phyloP scores from a whole-genome alignment of 2,888 invertebrate species.

The Bembecia ichneumoniformis region DNA sequence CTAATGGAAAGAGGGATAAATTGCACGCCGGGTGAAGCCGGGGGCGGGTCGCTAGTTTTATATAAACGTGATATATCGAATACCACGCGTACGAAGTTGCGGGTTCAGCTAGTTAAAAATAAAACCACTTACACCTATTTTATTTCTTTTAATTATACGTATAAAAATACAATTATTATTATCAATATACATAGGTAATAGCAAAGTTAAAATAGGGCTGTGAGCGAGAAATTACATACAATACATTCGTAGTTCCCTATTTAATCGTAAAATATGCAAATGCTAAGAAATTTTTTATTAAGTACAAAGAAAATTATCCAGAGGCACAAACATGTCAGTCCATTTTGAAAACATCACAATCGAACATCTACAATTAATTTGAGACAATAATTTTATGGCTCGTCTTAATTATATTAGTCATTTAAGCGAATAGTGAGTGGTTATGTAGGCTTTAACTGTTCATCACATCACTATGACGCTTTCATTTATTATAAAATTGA shows the following conservation, averaged over 20 bases:
- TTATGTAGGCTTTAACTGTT: too few relatives aligned
- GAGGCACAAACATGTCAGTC: slow-evolving; percentile 55
- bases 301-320: slow-evolving; percentile 36
- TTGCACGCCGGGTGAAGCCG: too few relatives aligned
- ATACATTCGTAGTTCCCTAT: slow-evolving; percentile 32
- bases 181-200: slow-evolving; percentile 52
- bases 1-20: too few relatives aligned
- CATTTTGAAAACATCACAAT: slow-evolving; percentile 5
- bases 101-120: background rate
- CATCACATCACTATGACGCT: too few relatives aligned
- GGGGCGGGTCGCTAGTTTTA: too few relatives aligned
- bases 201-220: slow-evolving; percentile 25
- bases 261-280: slow-evolving; percentile 39
- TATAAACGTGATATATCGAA: too few relatives aligned
- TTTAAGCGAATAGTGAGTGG: background rate
- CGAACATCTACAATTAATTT: background rate
- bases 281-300: slow-evolving; percentile 28
- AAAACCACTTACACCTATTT: background rate
- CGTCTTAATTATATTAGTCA: background rate
- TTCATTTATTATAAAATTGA: too few relatives aligned
- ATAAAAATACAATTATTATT: slow-evolving; percentile 67
- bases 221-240: slow-evolving; percentile 46
- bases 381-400: background rate
- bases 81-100: too few relatives aligned
- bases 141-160: slow-evolving; percentile 46